phyloP scores from a whole-genome alignment of 35 echinoderm and acorn worm species.

The Hemicentrotus pulcherrimus region DNA sequence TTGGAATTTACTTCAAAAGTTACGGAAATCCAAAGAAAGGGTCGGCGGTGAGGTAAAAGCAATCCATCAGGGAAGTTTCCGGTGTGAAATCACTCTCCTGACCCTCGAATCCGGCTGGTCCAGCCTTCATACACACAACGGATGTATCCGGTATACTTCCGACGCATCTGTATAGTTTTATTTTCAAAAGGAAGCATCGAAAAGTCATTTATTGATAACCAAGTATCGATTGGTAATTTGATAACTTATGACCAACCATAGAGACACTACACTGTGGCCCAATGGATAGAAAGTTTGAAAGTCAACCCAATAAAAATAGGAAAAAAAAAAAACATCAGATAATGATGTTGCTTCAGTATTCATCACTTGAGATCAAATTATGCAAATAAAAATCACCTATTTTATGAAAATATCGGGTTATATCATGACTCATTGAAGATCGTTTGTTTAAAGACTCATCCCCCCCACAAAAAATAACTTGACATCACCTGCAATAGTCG shows the following conservation, averaged over 20 bases:
- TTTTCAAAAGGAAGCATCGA: neutral
- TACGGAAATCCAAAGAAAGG: constrained; percentile 42
- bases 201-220: neutral
- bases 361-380: no score
- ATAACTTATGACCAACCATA: no score
- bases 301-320: no score
- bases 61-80: neutral
- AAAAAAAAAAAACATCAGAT: no score
- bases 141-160: constrained; percentile 38
- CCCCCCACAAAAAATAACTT: neutral
- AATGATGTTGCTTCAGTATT: no score
- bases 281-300: no score
- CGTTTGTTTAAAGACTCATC: no score
- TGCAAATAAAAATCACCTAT: no score
- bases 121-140: constrained; percentile 49
- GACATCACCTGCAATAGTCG: constrained; percentile 86
- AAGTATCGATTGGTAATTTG: neutral
- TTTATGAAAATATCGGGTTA: no score
- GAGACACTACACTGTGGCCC: no score
- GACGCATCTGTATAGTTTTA: constrained; percentile 20
- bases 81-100: constrained; percentile 28
- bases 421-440: no score
- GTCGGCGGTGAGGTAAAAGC: constrained; percentile 24
- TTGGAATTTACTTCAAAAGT: neutral
- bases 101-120: constrained; percentile 35